These are phyloP conservation scores for Drosophila aff. DNA, from an alignment of 1,140 invertebrate species.

Conservation along the genomic window DNA sequence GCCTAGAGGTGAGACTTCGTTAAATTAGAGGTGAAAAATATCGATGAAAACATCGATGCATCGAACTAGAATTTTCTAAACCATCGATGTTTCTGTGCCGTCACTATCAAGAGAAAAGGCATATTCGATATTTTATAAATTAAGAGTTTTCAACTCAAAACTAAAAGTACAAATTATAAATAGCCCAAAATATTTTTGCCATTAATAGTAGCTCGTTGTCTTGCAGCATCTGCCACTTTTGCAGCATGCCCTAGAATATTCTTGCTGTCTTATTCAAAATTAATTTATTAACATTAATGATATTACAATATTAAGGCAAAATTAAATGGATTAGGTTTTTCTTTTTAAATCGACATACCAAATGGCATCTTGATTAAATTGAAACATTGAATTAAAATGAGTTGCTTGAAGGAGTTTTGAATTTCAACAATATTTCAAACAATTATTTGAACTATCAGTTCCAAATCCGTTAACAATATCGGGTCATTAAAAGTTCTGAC, in stretches of 20 bases:
- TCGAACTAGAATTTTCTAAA: too few species aligned
- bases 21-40: too few species aligned
- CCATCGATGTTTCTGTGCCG: too few species aligned
- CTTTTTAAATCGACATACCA: background rate
- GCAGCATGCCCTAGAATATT: background rate
- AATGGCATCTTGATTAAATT: background rate
- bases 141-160: background rate
- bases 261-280: background rate
- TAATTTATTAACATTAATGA: background rate
- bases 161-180: background rate
- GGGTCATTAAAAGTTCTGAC: too few species aligned
- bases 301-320: background rate
- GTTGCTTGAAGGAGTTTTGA: too few species aligned
- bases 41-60: too few species aligned
- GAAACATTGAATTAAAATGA: background rate
- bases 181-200: background rate
- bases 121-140: background rate
- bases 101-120: too few species aligned
- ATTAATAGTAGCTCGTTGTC: background rate
- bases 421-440: too few species aligned
- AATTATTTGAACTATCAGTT: too few species aligned
- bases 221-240: too few species aligned
- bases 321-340: background rate
- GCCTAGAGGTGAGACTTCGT: background rate
- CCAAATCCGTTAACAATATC: too few species aligned